Evolutionary conservation across 2,113 vertebrate species (phyloP).

Genomic region (Bothrops jararaca): DNA sequence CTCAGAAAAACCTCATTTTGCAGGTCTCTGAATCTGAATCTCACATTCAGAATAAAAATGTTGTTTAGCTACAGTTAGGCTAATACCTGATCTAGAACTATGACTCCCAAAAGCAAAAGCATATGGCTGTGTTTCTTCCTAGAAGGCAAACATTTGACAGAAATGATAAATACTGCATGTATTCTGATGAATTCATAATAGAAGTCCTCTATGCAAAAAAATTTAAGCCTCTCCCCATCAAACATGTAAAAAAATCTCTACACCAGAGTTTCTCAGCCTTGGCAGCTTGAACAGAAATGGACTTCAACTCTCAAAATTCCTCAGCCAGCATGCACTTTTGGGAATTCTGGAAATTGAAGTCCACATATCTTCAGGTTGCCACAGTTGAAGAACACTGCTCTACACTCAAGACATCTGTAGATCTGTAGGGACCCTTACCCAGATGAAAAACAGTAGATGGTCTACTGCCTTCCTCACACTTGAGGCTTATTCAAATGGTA

Average conservation of each 20-base stretch:
- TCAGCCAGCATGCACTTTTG: neutral
- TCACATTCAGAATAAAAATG: neutral
- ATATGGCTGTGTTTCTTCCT: neutral
- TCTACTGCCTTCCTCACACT: neutral
- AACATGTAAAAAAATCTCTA: neutral
- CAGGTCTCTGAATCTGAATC: neutral
- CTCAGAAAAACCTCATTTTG: neutral
- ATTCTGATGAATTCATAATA: neutral
- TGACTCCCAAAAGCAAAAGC: neutral
- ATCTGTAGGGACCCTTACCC: neutral
- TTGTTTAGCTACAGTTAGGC: neutral
- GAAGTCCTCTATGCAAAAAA: neutral
- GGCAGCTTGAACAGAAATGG: neutral
- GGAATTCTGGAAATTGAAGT: neutral
- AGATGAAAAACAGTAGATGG: neutral
- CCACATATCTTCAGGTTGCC: neutral
- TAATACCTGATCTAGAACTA: neutral
- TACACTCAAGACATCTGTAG: neutral
- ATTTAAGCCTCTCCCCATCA: neutral
- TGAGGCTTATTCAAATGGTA: neutral
- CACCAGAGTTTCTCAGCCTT: neutral
- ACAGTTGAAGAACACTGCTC: neutral
- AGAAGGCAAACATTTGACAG: neutral
- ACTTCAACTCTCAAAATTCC: neutral
- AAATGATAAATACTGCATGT: neutral